Evolutionary conservation across 2,888 invertebrate species (phyloP).

Genomic region (Metalampra italica): DNA sequence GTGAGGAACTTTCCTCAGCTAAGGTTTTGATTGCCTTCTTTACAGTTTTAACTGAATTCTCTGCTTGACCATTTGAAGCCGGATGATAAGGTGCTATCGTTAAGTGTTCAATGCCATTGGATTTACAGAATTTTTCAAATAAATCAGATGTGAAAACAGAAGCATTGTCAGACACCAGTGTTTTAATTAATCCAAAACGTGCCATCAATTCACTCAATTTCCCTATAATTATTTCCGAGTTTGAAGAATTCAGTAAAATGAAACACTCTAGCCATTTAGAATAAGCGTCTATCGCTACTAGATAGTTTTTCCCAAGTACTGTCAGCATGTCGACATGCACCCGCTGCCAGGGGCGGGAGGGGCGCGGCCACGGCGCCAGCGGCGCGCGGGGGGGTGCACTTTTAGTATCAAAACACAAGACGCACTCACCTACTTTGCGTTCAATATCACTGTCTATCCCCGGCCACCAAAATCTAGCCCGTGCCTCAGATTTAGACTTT

Average conservation of each 20-base stretch:
- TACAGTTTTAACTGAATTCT: constrained; percentile 15
- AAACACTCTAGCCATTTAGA: constrained; percentile 20
- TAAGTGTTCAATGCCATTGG: constrained; percentile 15
- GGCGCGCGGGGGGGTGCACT: constrained; percentile 2
- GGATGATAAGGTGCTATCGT: constrained; percentile 11
- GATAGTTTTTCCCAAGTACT: constrained; percentile 10
- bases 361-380: constrained; percentile 4
- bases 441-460: background rate
- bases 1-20: background rate
- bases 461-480: constrained; percentile 1
- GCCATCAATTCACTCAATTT: constrained; percentile 7
- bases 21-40: constrained; percentile 15
- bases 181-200: background rate
- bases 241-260: constrained; percentile 4
- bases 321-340: constrained; percentile 17
- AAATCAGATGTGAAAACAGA: constrained; percentile 10
- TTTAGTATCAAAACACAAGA: background rate
- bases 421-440: background rate
- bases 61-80: constrained; percentile 15
- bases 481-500: constrained; percentile 4
- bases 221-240: constrained; percentile 6
- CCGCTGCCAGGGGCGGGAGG: background rate
- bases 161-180: constrained; percentile 14
- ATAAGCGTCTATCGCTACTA: constrained; percentile 14
- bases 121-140: constrained; percentile 13